Conservation (phyloP, 1,140 invertebrate genomes). For the Campodea augens region DNA sequence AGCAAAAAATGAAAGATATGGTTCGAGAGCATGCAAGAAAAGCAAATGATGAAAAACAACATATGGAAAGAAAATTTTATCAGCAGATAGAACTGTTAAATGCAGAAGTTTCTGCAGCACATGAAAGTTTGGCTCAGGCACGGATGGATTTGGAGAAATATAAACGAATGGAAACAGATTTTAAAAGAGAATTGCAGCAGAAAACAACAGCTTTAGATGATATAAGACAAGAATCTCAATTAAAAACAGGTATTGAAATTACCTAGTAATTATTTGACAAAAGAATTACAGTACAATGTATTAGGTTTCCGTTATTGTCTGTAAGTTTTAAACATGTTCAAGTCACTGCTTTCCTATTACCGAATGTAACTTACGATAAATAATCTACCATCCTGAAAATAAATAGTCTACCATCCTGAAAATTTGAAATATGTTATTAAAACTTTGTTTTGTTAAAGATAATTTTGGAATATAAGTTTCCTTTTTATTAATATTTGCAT, state of each 20-base stretch:
- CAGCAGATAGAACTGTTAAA: slow-evolving; percentile 53
- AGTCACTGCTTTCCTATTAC: background rate
- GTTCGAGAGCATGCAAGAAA: slow-evolving; percentile 32
- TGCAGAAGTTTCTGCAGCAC: slow-evolving; percentile 51
- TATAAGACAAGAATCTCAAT: slow-evolving; percentile 51
- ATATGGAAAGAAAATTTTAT: slow-evolving; percentile 48
- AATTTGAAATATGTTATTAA: background rate
- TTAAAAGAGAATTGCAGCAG: slow-evolving; percentile 47
- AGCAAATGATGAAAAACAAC: slow-evolving; percentile 45
- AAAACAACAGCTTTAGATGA: slow-evolving; percentile 51
- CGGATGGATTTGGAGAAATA: slow-evolving; percentile 56
- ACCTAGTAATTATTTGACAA: background rate
- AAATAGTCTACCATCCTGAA: background rate
- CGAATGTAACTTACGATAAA: background rate
- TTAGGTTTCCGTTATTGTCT: background rate
- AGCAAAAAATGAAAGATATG: slow-evolving; percentile 35
- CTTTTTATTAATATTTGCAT: too few relatives aligned
- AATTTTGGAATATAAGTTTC: too few relatives aligned
- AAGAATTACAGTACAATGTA: background rate
- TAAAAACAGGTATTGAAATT: slow-evolving; percentile 37
- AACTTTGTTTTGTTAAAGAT: too few relatives aligned
- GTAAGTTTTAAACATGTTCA: background rate
- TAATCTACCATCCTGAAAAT: background rate
- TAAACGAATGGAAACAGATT: slow-evolving; percentile 45
- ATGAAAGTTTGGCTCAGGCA: slow-evolving; percentile 53